Base-by-base conservation (phyloP, 2,797 vertebrate species). In the Halcyon smyrnensis region DNA sequence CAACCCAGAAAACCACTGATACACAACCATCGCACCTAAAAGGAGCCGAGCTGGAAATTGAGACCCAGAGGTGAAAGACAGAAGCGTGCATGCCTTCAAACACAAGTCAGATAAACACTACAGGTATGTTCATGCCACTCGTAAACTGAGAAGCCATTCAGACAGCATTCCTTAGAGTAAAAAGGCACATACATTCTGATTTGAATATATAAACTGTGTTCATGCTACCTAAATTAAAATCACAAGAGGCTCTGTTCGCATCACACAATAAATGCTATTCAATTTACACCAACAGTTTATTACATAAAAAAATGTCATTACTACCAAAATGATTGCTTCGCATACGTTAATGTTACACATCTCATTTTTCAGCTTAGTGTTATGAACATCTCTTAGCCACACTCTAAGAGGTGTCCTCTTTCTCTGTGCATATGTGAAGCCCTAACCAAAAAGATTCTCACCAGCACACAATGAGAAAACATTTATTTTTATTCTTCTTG, bases 131-230 rank as follows among this genome's bases (percentile, higher is more conserved):
- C 92, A 76, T 27, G 60, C 60, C 50, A 53, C 84, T 91, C 43
- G 76, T 48, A 95, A 95, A 92, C 84, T 54, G 69, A 89, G 78
- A 87, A 96, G 82, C 43, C 69, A 86, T 87, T 95, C 91, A 95
- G 50, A 71, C 41, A 88, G 41, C 18, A 63, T 43, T 79, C 39
- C 32, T 62, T 81, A 12, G 71, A 84, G 83, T 79, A 84, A 71
- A 92, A 90, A 63, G 48, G 80, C 83, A 88, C 3, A 14, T 15
- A 76, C n/a, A 2, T 62, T 92, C 88, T 79, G 46, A 81, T 91
- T 88, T 87, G 63, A 92, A 51, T 84, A 79, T 6, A 89, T 43
- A 93, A 93, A 64, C 34, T 19, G 7, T 7, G 53, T 62, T 86
- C 83, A 39, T 50, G 18, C 30, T 32, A 90, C 56, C 63, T 41